Evolutionary conservation across 2,888 invertebrate genomes (phyloP), one percentile per base, ranked within the genome.

Genomic region (Diaprepes abbreviatus): DNA sequence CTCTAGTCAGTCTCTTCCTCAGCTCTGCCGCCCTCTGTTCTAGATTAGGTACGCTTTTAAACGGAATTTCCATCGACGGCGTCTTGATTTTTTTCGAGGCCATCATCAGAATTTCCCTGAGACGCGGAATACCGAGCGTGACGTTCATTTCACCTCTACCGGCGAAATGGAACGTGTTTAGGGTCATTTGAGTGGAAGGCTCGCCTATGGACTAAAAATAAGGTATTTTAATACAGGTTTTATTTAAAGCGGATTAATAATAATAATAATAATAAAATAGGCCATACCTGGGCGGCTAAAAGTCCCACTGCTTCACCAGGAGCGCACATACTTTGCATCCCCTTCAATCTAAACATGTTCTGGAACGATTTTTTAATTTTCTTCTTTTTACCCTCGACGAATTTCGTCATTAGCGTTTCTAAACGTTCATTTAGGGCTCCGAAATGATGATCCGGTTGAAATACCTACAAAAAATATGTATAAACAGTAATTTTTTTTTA

Each of bases 81-180:
- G 99, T 99, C 84, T 96, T 95, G 9, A 98, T 93, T 70, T 92
- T 93, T n/a, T 90, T 90, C 0, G 96, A 93, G 0, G 97, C 98
- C 79, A 93, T 92, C 98, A 99, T 98, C 0, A 99, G 86, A 76
- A 99, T 97, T 88, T 99, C 99, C 76, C 97, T 86, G 3, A 99
- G 87, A 76, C 99, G 91, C 0, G 99, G 99, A 78, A 99, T 98
- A 88, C 99, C 99, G n/a, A 99, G 88, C 0, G 99, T 99, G 0
- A 99, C 98, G 87, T 99, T 99, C 98, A 99, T 99, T 85, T 99
- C 99, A 87, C 98, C 98, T 85, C 98, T 92, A 81, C 99, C 99
- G 78, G 99, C 99, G 84, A 99, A 99, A 83, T 99, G 99, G 85
- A 99, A 99, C 38, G 99, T 99, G 84, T 99, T 99, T 82, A 99